phyloP scores from a whole-genome alignment of 1,140 invertebrate species.

The Drosophila ficusphila region DNA sequence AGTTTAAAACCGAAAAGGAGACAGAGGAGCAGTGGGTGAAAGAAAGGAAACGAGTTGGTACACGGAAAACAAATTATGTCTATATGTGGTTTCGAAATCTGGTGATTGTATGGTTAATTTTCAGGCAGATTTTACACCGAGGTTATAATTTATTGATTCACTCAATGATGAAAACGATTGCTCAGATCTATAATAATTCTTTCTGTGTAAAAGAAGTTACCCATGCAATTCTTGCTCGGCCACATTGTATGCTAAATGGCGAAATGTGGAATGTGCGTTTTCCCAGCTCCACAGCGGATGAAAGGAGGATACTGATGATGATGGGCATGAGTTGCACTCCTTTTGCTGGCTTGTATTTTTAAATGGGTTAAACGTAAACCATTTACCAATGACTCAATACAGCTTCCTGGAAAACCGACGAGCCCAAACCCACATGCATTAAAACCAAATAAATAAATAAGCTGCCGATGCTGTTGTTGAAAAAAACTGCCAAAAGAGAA shows the following conservation, averaged over 20 bases:
- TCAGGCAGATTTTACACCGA: too few species aligned
- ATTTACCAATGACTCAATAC: slow-evolving; percentile 81
- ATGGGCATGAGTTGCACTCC: slow-evolving; percentile 36
- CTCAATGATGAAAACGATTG: too few species aligned
- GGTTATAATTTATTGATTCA: too few species aligned
- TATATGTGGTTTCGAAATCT: too few species aligned
- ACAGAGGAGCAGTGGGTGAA: slow-evolving; percentile 6
- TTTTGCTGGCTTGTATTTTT: slow-evolving; percentile 61
- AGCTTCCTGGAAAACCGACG: slow-evolving; percentile 62
- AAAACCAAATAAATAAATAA: slow-evolving; percentile 81
- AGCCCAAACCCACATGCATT: slow-evolving; percentile 59
- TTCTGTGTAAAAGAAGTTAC: slow-evolving; percentile 3
- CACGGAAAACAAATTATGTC: background rate
- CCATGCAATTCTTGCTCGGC: slow-evolving; percentile 31
- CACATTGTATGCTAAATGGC: slow-evolving; percentile 76
- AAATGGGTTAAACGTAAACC: slow-evolving; percentile 81
- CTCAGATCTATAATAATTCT: background rate
- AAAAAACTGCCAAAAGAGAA: slow-evolving; percentile 53
- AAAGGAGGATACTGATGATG: slow-evolving; percentile 31
- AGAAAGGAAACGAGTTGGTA: slow-evolving; percentile 3
- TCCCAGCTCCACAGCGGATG: slow-evolving; percentile 27
- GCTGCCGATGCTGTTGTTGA: slow-evolving; percentile 35
- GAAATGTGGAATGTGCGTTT: slow-evolving; percentile 70
- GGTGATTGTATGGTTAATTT: too few species aligned
- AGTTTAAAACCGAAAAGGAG: slow-evolving; percentile 58